Evolutionary conservation across 1,140 invertebrate species (phyloP), one percentile per base, ranked within the genome.

Genomic region (Chelonus insularis): DNA sequence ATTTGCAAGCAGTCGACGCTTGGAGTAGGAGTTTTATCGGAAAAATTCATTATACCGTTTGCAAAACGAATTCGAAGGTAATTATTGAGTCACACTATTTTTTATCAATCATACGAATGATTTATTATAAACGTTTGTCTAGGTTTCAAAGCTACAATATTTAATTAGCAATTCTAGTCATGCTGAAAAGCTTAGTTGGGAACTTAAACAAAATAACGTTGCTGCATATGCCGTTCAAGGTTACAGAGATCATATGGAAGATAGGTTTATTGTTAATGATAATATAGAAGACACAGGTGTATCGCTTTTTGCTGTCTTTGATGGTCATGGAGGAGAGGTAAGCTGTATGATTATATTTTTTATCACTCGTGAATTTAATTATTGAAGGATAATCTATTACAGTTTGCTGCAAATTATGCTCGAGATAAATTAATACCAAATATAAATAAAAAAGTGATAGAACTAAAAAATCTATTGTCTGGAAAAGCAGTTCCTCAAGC

Each of bases 251-350:
- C 88, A 90, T 54, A 97, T 97, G 95, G 95, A 97, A 85, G 95
- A 97, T 79, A 86, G 94, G 66, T 89, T 88, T 76, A 85, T 87
- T 32, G 77, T 88, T 14, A 83, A 88, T 37, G 81, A 83, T 65
- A 81, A 88, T 70, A 81, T 84, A 57, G 77, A 82, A 61, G 69
- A 78, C 43, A 80, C 77, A 57, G 77, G 76, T 56, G 88, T 95
- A 51, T 89, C 91, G 1, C 83, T 97, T 45, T 96, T 93, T 84
- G 94, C 93, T 36, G 88, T 97, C 56, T 97, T 96, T 79, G 95
- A 97, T 84, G 95, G 95, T 0, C 95, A 97, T 80, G 95, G 95
- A 55, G 95, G 95, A 50, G 92, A 96, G 81, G 89, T 90, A 82
- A 74, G 68, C 62, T 51, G 54, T 41, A 18, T 50, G 23, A 47